Evolutionary conservation across 2,888 invertebrate genomes (phyloP), one percentile per base, ranked within the genome.

Genomic region (Agrotis ipsilon): DNA sequence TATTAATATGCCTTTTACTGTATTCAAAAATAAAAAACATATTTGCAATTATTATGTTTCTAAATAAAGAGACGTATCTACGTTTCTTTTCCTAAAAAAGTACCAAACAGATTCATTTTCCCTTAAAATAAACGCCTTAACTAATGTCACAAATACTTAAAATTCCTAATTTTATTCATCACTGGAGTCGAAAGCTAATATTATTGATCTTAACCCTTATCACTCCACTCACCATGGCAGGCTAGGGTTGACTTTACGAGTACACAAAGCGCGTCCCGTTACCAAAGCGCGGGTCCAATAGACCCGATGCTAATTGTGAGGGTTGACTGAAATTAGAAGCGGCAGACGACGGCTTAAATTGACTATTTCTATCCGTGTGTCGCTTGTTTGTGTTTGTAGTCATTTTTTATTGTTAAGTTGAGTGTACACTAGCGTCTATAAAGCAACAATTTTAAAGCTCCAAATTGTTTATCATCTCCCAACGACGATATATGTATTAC

Each of bases 291-390:
- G 84, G 83, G 82, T 75, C 76, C 78, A 78, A 83, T 77, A 75
- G 78, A 76, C 84, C 86, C 81, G 83, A 86, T 88, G 86, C 86
- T 90, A 89, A 90, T 89, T 88, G 82, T 82, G 74, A 81, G 82
- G 87, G 88, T 82, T 87, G 83, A 83, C 75, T 86, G 86, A 89
- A 90, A 90, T 89, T 84, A 85, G 88, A 89, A 83, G 76, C 85
- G 84, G 72, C 77, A 67, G 70, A 68, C 73, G 68, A 72, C 79
- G 81, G 75, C 67, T 78, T 81, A 66, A 75, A 75, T 79, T 74
- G 71, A 75, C 64, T 72, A 73, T 78, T 77, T 68, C 68, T 78
- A 81, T 81, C 68, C 80, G 73, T 70, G 73, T 70, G 78, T 68
- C 16, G 54, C 57, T 54, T 68, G 75, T 80, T 64, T 75, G 68